phyloP scores from a whole-genome alignment of 2,797 vertebrate genomes.

The Rhyacichthys aspro region DNA sequence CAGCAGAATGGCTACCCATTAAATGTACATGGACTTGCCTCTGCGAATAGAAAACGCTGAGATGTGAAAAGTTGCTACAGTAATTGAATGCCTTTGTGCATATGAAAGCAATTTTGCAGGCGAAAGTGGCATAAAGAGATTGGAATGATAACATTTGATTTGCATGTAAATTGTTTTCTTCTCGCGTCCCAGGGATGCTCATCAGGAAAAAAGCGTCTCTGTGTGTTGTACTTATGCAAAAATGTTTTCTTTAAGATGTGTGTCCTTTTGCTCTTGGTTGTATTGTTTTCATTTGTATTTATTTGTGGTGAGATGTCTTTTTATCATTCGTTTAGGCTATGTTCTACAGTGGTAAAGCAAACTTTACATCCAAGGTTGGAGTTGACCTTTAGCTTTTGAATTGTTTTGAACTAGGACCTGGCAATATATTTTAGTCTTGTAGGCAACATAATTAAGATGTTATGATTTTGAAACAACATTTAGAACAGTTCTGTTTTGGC shows the following conservation, averaged over 20 bases:
- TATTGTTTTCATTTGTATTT: slow-evolving; percentile 49
- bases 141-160: slow-evolving; percentile 83
- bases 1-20: slow-evolving; percentile 73
- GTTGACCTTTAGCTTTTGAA: slow-evolving; percentile 9
- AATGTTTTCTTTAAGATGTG: slow-evolving; percentile 10
- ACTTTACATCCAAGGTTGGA: slow-evolving; percentile 18
- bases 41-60: slow-evolving; percentile 72
- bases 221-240: slow-evolving; percentile 43
- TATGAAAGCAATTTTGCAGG: slow-evolving; percentile 76
- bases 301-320: slow-evolving; percentile 34
- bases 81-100: slow-evolving; percentile 79
- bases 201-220: slow-evolving; percentile 48
- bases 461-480: no score
- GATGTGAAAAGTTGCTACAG: slow-evolving; percentile 74
- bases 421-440: no score
- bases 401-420: no score
- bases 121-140: slow-evolving; percentile 76
- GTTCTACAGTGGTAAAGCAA: slow-evolving; percentile 28
- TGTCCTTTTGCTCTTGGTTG: slow-evolving; percentile 51
- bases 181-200: slow-evolving; percentile 52
- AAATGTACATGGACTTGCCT: slow-evolving; percentile 76
- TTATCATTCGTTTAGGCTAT: slow-evolving; percentile 35
- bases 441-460: no score
- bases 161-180: slow-evolving; percentile 85
- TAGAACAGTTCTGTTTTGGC: no score